A percentile compares a stretch with the other conserved stretches of the same genome.
Evolutionary conservation across 2,888 invertebrate species (phyloP).

Genomic region (Chorisops tibialis): DNA sequence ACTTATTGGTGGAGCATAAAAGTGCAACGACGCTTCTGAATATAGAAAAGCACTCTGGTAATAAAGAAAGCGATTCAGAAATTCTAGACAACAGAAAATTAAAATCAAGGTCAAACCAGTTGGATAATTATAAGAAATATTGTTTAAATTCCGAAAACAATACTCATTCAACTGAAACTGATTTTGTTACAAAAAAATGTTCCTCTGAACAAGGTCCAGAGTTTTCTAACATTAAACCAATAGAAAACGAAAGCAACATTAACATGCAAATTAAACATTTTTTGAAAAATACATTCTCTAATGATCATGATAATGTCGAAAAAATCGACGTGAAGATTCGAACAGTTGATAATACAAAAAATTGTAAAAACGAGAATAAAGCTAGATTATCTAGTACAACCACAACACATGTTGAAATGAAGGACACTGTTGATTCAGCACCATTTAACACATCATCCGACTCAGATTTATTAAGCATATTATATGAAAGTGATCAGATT

Average conservation of each 20-base stretch:
- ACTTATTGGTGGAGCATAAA: no score
- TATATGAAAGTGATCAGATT: conserved; percentile 21
- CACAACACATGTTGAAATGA: no score
- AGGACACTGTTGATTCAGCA: neutral
- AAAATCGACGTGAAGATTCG: conserved; percentile 10
- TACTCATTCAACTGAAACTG: no score
- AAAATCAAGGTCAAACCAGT: no score
- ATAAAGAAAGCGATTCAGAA: no score
- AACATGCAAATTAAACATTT: neutral
- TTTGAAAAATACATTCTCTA: neutral
- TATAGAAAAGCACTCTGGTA: no score
- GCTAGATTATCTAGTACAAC: no score
- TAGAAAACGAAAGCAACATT: neutral
- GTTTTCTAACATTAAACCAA: neutral
- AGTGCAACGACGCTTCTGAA: no score
- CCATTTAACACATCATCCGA: conserved; percentile 14
- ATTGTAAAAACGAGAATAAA: no score
- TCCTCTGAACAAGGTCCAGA: neutral
- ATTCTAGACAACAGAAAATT: no score
- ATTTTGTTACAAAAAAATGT: neutral
- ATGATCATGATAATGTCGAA: conserved; percentile 14
- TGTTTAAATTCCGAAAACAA: no score
- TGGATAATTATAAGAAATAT: no score
- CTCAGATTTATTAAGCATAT: conserved; percentile 12
- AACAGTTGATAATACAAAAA: neutral